Evolutionary conservation across 2,888 invertebrate genomes (phyloP).

Genomic region (Chalcis sispes): DNA sequence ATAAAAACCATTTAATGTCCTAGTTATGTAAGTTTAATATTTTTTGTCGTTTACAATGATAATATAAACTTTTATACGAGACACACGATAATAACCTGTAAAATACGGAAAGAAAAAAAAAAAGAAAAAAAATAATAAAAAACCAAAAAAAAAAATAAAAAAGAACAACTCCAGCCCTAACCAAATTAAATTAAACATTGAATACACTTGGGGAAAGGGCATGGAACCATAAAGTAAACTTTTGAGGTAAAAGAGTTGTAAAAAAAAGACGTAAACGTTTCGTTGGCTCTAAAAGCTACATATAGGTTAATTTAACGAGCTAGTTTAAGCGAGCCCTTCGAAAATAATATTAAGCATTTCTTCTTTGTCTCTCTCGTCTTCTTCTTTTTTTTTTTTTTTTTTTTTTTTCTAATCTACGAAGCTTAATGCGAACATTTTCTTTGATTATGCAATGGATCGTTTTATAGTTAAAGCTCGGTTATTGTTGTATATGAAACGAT

Average conservation of each 20-base stretch:
- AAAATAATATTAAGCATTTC: neutral
- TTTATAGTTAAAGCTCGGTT: too few species aligned
- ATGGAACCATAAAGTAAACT: neutral
- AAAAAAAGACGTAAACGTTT: constrained; percentile 36
- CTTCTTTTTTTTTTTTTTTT: neutral
- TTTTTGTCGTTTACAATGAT: too few species aligned
- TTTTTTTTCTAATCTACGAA: too few species aligned
- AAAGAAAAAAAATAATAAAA: neutral
- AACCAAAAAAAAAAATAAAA: neutral
- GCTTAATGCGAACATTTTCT: too few species aligned
- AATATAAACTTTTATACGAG: too few species aligned
- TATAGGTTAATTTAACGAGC: constrained; percentile 34
- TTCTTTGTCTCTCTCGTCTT: neutral
- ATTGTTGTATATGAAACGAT: too few species aligned
- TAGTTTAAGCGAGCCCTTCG: constrained; percentile 20
- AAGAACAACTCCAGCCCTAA: neutral
- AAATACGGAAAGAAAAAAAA: too few species aligned
- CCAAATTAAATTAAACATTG: constrained; percentile 12
- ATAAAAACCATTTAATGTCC: too few species aligned
- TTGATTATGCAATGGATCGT: too few species aligned
- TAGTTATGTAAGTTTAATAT: too few species aligned
- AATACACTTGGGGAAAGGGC: neutral
- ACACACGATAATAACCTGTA: too few species aligned
- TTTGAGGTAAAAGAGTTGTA: constrained; percentile 15
- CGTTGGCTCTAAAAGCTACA: constrained; percentile 16